These are phyloP conservation scores for Blastobasis lacticolella DNA, from an alignment of 2,888 invertebrate genomes.

Conservation along the genomic window DNA sequence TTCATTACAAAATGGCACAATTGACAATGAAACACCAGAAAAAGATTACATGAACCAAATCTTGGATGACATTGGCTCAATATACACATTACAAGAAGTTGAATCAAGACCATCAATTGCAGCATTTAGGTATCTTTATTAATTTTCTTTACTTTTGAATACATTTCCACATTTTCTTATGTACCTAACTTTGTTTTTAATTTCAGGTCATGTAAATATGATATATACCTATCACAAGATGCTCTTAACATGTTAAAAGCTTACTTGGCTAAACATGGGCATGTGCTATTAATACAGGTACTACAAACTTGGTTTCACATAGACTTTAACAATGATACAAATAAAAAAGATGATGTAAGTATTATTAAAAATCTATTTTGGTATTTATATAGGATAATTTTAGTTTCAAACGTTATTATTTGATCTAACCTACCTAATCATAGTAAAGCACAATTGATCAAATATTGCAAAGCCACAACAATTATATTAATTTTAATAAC, in stretches of 20 bases:
- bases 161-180: not conserved
- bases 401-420: too few relatives aligned
- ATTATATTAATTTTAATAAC: too few relatives aligned
- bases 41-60: constrained; percentile 70
- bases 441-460: too few relatives aligned
- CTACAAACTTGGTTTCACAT: constrained; percentile 77
- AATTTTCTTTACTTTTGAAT: not conserved
- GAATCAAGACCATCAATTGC: constrained; percentile 76
- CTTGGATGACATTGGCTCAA: constrained; percentile 63
- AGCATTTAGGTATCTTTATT: constrained; percentile 63
- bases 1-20: constrained; percentile 69
- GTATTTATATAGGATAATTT: too few relatives aligned
- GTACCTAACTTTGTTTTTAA: constrained; percentile 1
- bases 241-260: constrained; percentile 77
- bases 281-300: constrained; percentile 80
- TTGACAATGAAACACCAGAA: constrained; percentile 70
- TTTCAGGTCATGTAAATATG: constrained; percentile 81
- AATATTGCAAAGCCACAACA: too few relatives aligned
- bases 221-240: constrained; percentile 78
- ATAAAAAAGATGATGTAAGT: constrained; percentile 52
- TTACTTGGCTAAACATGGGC: constrained; percentile 79
- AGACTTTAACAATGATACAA: constrained; percentile 67
- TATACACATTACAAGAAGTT: constrained; percentile 75
- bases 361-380: not conserved
- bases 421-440: too few relatives aligned